Evolutionary conservation across 2,113 vertebrate genomes (phyloP).

Genomic region (Diadophis punctatus): DNA sequence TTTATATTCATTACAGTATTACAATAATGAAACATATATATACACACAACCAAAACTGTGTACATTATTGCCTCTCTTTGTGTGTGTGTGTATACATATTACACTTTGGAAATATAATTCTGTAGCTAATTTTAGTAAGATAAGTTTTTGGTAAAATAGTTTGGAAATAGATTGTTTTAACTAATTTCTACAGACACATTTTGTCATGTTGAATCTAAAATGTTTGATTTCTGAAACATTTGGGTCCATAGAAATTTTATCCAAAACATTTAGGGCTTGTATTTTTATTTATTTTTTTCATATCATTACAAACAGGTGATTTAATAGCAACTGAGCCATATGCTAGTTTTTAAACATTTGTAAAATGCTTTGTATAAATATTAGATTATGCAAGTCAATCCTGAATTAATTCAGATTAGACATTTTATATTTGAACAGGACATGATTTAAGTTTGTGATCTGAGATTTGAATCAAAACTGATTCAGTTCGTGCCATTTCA

Average conservation of each 20-base stretch:
- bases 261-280: not conserved
- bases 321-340: not conserved
- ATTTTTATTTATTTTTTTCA: not conserved
- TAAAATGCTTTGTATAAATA: not conserved
- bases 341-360: not conserved
- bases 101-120: constrained; percentile 29
- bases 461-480: not conserved
- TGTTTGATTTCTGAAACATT: not conserved
- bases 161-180: not conserved
- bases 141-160: not conserved
- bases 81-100: not conserved
- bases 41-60: not conserved
- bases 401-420: not conserved
- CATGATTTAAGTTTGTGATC: not conserved
- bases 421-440: not conserved
- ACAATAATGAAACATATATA: constrained; percentile 30
- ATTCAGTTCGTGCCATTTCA: not conserved
- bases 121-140: constrained; percentile 3
- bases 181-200: not conserved
- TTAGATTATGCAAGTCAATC: not conserved
- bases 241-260: not conserved
- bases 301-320: not conserved
- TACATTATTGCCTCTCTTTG: not conserved
- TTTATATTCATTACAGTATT: constrained; percentile 48
- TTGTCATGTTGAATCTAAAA: not conserved